Evolutionary conservation across 2,797 vertebrate genomes (phyloP), one percentile per base, ranked within the genome.

Genomic region (Selene dorsalis): DNA sequence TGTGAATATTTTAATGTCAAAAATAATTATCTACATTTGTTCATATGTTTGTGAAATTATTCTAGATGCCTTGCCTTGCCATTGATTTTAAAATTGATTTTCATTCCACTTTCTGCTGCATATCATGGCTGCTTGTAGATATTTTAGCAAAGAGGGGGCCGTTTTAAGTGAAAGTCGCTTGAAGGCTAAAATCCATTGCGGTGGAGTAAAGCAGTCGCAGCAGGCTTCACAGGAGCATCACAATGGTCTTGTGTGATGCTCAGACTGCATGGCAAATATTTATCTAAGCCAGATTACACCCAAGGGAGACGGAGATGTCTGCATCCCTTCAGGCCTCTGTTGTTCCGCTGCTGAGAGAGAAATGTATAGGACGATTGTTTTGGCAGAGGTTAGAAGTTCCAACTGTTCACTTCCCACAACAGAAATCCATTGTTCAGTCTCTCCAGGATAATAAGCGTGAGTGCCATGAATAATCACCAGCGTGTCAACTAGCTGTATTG

Each of bases 391-490:
- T 92, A 76, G 64, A 90, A 89, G 80, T 86, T 89, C 82, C 71
- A 85, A 88, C 83, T 84, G 82, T 90, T 91, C 88, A 84, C 83
- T 88, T 90, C 88, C 82, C 81, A 87, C 88, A 86, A 88, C 78
- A 92, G 83, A 87, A 85, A 73, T 62, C 45, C 79, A 91, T 92
- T 90, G 89, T 91, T 89, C 83, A 69, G 64, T 88, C 79, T 80
- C 77, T 80, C 62, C 63, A 74, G 80, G 81, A 90, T 90, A 89
- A 89, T 89, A 90, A 89, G 84, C 50, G 43, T 80, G 89, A 91
- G 86, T 75, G 76, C 60, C 88, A 90, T 93, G 91, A 92, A 89
- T 94, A 93, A 93, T 94, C 85, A 90, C 85, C 75, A 84, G 82
- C 69, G 69, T 87, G 83, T 90, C 84, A 84, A 82, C 77, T 82